Percentiles rank a stretch among this genome's conserved stretches.
Conservation (phyloP, 1,140 invertebrate genomes). For the Sycophila sp. region DNA sequence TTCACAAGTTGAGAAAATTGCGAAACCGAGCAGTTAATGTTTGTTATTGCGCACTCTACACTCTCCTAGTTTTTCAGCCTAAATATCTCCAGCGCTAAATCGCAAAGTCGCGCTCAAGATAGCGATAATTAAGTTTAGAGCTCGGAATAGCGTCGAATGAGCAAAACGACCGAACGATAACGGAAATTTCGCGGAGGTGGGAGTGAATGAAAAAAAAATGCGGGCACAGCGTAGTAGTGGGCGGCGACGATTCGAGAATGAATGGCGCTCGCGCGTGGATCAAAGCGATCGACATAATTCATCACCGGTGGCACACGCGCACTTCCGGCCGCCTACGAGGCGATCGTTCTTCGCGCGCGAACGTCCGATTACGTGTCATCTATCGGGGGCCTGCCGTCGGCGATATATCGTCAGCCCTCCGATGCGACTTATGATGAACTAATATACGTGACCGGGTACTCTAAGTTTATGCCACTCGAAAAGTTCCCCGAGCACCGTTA, state of each 20-base stretch:
- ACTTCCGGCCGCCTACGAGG: no score
- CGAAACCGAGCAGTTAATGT: no score
- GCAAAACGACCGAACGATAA: no score
- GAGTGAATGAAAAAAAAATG: no score
- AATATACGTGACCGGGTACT: not conserved
- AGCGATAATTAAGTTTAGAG: no score
- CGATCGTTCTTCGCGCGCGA: not conserved
- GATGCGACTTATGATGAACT: constrained; percentile 8
- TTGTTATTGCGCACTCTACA: no score
- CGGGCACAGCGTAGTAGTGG: not conserved
- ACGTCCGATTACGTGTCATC: no score
- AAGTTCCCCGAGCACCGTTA: not conserved
- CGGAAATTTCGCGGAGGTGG: no score
- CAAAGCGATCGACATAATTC: constrained; percentile 4
- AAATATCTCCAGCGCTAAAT: not conserved
- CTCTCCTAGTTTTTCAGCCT: not conserved
- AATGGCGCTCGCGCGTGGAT: not conserved
- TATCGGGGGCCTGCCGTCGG: no score
- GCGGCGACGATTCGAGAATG: not conserved
- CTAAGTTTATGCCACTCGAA: not conserved
- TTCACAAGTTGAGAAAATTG: not conserved
- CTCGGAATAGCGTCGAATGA: no score
- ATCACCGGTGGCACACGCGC: not conserved
- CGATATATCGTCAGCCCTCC: not conserved
- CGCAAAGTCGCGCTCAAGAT: not conserved